Conservation (phyloP, 2,888 invertebrate species). For the Carcina quercana region DNA sequence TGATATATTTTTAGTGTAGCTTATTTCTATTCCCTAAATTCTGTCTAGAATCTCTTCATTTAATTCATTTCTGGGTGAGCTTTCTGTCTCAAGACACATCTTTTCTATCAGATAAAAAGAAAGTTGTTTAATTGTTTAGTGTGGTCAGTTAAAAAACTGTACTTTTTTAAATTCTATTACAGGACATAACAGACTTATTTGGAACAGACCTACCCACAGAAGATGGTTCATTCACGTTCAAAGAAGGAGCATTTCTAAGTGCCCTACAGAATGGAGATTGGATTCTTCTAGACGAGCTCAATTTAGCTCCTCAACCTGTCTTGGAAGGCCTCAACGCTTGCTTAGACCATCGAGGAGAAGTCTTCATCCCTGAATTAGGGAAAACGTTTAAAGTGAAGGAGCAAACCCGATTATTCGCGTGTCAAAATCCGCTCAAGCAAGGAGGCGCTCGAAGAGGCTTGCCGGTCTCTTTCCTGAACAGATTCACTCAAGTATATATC, state of each 20-base stretch:
- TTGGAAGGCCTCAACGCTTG: constrained; percentile 99
- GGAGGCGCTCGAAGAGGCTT: constrained; percentile 97
- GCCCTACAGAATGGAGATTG: constrained; percentile 95
- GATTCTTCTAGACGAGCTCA: constrained; percentile 98
- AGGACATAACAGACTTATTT: constrained; percentile 97
- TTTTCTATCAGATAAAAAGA: not conserved
- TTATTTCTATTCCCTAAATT: no score
- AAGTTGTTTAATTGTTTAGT: no score
- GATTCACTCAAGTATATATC: constrained; percentile 93
- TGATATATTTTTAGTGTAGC: not conserved
- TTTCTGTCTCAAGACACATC: not conserved
- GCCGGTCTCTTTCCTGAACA: constrained; percentile 96
- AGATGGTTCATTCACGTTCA: constrained; percentile 95
- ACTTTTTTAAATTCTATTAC: constrained; percentile 26
- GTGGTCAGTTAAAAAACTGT: no score
- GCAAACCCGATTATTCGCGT: constrained; percentile 93
- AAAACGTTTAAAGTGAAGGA: constrained; percentile 85
- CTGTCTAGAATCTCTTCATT: no score
- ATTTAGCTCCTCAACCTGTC: constrained; percentile 98
- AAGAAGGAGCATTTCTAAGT: constrained; percentile 95
- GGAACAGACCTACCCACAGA: constrained; percentile 98
- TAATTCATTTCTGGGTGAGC: no score
- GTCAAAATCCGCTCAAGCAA: constrained; percentile 97
- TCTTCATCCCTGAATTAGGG: constrained; percentile 96
- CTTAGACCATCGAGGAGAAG: constrained; percentile 96